A percentile compares a stretch with the other conserved stretches of the same genome.
phyloP scores from a whole-genome alignment of 2,888 invertebrate species.

The Fissipunctia ypsillon region DNA sequence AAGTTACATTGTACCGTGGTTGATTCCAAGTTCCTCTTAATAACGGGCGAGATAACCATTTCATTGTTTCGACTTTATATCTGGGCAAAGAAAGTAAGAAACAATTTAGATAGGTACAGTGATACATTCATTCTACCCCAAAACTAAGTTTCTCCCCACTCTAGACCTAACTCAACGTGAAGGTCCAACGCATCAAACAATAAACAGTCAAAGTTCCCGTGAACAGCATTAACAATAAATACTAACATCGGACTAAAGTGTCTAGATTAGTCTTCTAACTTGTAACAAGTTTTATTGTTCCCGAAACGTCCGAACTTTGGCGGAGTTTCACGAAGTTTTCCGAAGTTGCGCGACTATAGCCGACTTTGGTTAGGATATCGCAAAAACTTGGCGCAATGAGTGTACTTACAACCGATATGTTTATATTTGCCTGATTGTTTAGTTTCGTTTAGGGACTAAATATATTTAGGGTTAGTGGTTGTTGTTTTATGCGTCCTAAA shows the following conservation, averaged over 20 bases:
- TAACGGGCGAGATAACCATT: no score
- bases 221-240: constrained; percentile 60
- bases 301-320: constrained; percentile 45
- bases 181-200: constrained; percentile 38
- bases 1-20: neutral
- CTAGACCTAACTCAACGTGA: constrained; percentile 16
- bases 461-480: constrained; percentile 31
- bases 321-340: constrained; percentile 46
- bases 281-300: constrained; percentile 60
- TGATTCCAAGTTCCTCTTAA: neutral
- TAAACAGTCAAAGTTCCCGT: constrained; percentile 43
- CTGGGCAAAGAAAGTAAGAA: constrained; percentile 5
- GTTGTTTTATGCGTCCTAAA: constrained; percentile 27
- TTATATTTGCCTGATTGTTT: constrained; percentile 45
- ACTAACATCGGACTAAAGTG: constrained; percentile 53
- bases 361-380: constrained; percentile 34
- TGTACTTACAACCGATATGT: constrained; percentile 54
- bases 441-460: constrained; percentile 41
- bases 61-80: no score
- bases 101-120: constrained; percentile 1
- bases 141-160: constrained; percentile 9
- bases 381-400: constrained; percentile 54
- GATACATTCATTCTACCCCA: neutral
- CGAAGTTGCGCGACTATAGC: constrained; percentile 37
- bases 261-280: constrained; percentile 59